Evolutionary conservation across 2,888 invertebrate species (phyloP), one percentile per base, ranked within the genome.

Genomic region (Idaea biselata): DNA sequence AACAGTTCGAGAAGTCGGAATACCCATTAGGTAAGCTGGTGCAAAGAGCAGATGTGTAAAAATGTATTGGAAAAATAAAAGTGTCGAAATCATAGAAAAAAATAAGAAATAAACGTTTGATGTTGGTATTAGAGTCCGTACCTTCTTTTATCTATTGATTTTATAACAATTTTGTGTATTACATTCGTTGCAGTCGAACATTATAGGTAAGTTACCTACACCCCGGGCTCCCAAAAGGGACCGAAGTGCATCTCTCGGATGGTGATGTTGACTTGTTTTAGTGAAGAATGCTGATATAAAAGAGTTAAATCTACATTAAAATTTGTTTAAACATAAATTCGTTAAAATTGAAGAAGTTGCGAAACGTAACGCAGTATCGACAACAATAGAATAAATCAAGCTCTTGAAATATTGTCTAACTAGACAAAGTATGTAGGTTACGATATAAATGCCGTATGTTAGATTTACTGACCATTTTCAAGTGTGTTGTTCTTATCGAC

Each of bases 401-500:
- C 44, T 14, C 44, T 44, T 44, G 44, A 44, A 44, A 44, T 44
- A 44, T 44, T 11, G 44, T 44, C 44, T 44, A 44, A 44, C 44
- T 14, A 44, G 44, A 44, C 6, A 44, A 44, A 44, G 44, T 44
- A 44, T 44, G 44, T 44, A 44, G 44, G 44, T 44, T 44, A 7
- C 44, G 44, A 44, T 44, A 44, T 44, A 44, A 44, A 44, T 44
- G 44, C 44, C 44, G 44, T 44, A 11, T 14, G 44, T 44, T 44
- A 81, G 78, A 61, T 83, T 83, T 80, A 82, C 81, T 83, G 17
- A 80, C 82, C 75, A 77, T 82, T 77, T 79, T 89, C 82, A 83
- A 90, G 88, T 86, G 83, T 75, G 73, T 70, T 75, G 81, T 86
- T 89, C 89, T 91, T 91, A 92, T 91, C 91, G 81, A 79, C 81